Base-by-base conservation (phyloP, 2,113 vertebrate species). In the Cinclus mexicanus region DNA sequence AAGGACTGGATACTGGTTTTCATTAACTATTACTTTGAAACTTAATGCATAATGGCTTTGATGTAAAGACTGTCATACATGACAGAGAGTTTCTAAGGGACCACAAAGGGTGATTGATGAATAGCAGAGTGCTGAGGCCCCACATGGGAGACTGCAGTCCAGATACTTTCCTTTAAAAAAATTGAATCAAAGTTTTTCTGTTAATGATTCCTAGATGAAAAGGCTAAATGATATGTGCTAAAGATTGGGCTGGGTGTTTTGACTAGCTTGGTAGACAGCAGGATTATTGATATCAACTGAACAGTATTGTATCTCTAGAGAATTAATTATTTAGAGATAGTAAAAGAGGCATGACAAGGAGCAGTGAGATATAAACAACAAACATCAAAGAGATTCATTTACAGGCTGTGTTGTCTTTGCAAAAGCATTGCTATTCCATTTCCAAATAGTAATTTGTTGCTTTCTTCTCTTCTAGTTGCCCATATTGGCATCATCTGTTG, bases 401-500 rank as follows among this genome's bases (percentile, higher is more conserved):
- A 71, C 37, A 68, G 28, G 41, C 37, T 67, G 5, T n/a, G 68
- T 44, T 89, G 56, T 68, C 53, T 63, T 39, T 80, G 33, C 68
- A 59, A 39, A 91, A 94, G 31, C 35, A 83, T 41, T 83, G 37
- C 68, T 86, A 18, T 87, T 93, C 20, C 60, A 39, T 87, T 92
- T 83, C 71, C 65, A 82, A 93, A 88, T 21, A 71, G 35, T 94
- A 41, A 84, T 83, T 64, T 61, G 10, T 91, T 89, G 50, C 91
- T 28, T 97, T 89, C 86, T 91, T 97, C 96, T 77, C 28, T 95
- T 93, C 76, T 97, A 99, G 99, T 97, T 99, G 95, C 99, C 99
- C 12, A 99, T 99, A 93, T 90, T 99, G 98, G 99, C 99, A 29
- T 99, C 99, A 23, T 99, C 99, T 12, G 98, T 99, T 94, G 99